A percentile compares a stretch with the other conserved stretches of the same genome.
Evolutionary conservation across 2,888 invertebrate genomes (phyloP).

Genomic region (Sialis lutaria): DNA sequence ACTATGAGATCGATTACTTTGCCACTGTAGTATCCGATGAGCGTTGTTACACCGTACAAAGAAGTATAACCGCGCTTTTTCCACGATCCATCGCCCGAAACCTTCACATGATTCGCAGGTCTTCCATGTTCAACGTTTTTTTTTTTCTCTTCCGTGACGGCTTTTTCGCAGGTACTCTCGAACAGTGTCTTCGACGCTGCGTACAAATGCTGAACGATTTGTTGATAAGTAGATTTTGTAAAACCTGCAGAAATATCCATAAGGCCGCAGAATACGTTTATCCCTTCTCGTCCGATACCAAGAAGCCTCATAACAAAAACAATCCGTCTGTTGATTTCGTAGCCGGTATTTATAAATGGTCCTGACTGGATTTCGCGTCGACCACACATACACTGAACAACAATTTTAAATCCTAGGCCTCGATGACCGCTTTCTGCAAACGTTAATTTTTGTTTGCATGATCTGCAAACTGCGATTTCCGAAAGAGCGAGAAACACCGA

Average conservation of each 20-base stretch:
- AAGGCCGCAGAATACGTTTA: not conserved
- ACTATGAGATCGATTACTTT: constrained; percentile 6
- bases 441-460: too few species aligned
- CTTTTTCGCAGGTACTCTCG: not conserved
- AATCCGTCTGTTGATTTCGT: not conserved
- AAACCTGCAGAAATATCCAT: not conserved
- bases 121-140: not conserved
- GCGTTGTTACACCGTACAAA: constrained; percentile 3
- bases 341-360: too few species aligned
- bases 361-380: too few species aligned
- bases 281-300: not conserved
- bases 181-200: not conserved
- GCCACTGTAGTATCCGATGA: constrained; percentile 5
- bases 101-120: constrained; percentile 1
- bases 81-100: constrained; percentile 9
- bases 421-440: too few species aligned
- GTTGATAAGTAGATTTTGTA: not conserved
- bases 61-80: constrained; percentile 8
- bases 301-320: not conserved
- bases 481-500: too few species aligned
- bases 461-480: too few species aligned
- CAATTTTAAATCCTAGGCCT: too few species aligned
- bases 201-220: not conserved
- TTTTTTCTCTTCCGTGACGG: not conserved
- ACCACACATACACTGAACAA: too few species aligned